These are phyloP conservation scores for Pseudochromis fuscus DNA, from an alignment of 2,797 vertebrate species.

Conservation along the genomic window DNA sequence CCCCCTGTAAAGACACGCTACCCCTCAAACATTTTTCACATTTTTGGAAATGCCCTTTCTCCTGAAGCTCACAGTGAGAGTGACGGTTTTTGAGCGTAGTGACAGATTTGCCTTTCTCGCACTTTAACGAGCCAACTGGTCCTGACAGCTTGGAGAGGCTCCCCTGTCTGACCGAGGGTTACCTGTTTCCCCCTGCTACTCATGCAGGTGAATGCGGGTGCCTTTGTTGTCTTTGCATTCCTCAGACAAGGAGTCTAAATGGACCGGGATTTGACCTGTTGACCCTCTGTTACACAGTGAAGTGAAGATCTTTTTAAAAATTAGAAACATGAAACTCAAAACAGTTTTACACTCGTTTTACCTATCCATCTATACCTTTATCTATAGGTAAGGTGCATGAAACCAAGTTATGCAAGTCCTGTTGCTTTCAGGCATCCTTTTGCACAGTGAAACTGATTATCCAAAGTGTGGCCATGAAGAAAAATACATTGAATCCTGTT, in stretches of 20 bases:
- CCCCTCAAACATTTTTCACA: conserved; percentile 20
- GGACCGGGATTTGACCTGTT: conserved; percentile 29
- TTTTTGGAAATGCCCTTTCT: conserved; percentile 11
- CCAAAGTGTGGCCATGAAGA: neutral
- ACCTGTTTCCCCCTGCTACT: neutral
- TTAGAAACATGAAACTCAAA: neutral
- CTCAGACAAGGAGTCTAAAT: conserved; percentile 11
- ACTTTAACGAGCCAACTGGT: neutral
- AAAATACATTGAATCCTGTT: neutral
- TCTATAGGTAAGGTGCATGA: neutral
- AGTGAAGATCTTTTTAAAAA: neutral
- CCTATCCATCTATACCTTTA: neutral
- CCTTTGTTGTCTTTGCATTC: conserved; percentile 25
- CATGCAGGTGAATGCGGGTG: conserved; percentile 35
- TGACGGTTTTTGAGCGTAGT: conserved; percentile 12
- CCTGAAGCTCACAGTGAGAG: neutral
- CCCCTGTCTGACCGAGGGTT: conserved; percentile 9
- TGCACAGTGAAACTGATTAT: neutral
- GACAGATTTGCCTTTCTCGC: conserved; percentile 35
- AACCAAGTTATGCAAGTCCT: neutral
- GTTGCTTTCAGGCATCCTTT: neutral
- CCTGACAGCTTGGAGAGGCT: conserved; percentile 34
- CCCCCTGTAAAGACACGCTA: conserved; percentile 35
- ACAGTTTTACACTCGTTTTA: neutral
- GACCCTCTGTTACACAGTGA: neutral